Evolutionary conservation across 2,888 invertebrate species (phyloP).

Genomic region (Lymantria dispar): DNA sequence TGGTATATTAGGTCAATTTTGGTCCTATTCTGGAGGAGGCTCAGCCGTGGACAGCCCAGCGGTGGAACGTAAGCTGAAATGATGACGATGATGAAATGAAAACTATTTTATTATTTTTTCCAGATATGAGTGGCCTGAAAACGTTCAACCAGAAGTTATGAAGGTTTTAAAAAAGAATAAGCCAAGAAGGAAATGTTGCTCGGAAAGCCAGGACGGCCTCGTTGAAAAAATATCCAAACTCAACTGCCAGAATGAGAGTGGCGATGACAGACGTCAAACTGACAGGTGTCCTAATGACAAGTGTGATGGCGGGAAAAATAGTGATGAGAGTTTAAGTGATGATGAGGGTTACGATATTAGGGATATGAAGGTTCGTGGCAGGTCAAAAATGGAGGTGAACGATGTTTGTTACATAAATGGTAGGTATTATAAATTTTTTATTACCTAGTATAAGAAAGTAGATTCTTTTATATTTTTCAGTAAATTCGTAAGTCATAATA

Average conservation of each 20-base stretch:
- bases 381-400: conserved; percentile 86
- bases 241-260: conserved; percentile 12
- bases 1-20: too few relatives aligned
- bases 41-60: too few relatives aligned
- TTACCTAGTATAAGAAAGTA: too few relatives aligned
- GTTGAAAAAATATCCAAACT: conserved; percentile 12
- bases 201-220: conserved; percentile 39
- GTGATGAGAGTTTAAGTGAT: conserved; percentile 17
- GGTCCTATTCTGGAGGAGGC: too few relatives aligned
- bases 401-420: conserved; percentile 98
- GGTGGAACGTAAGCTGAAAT: too few relatives aligned
- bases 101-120: background rate
- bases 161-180: conserved; percentile 54
- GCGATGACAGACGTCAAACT: conserved; percentile 13
- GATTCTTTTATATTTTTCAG: too few relatives aligned
- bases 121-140: conserved; percentile 90
- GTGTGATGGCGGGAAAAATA: conserved; percentile 6
- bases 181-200: conserved; percentile 43
- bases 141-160: conserved; percentile 62
- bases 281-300: conserved; percentile 30
- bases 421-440: conserved; percentile 63
- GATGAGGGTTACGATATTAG: conserved; percentile 53
- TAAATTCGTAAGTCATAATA: too few relatives aligned
- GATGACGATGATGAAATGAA: too few relatives aligned
- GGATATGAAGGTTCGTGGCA: conserved; percentile 85